Evolutionary conservation across 30 jellyfish, hydroid and myxozoan species (phyloP).

Genomic region (Cassiopea andromeda): DNA sequence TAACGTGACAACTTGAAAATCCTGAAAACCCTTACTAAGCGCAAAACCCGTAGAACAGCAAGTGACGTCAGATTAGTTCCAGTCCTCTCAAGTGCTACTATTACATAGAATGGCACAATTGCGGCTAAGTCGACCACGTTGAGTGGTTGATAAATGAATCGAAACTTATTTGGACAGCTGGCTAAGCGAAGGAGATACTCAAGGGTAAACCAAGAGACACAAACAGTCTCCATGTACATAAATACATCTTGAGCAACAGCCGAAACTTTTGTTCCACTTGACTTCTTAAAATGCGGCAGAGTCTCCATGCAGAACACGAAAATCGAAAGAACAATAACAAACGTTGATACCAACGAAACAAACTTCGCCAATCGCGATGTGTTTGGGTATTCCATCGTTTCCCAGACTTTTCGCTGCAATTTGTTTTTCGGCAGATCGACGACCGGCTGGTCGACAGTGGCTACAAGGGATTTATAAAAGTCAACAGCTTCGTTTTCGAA

Average conservation of each 20-base stretch:
- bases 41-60: constrained; percentile 80
- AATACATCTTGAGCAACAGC: constrained; percentile 35
- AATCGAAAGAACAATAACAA: constrained; percentile 72
- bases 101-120: constrained; percentile 80
- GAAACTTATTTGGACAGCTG: constrained; percentile 68
- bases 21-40: constrained; percentile 86
- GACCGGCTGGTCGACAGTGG: constrained; percentile 19
- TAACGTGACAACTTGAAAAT: constrained; percentile 85
- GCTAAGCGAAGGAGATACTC: constrained; percentile 63
- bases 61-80: constrained; percentile 73
- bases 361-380: constrained; percentile 65
- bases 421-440: constrained; percentile 51
- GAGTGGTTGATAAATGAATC: constrained; percentile 70
- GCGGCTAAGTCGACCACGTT: constrained; percentile 83
- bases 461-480: constrained; percentile 38
- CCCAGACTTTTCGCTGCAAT: constrained; percentile 65
- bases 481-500: constrained; percentile 79
- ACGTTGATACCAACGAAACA: constrained; percentile 63
- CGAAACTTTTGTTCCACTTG: constrained; percentile 24
- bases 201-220: constrained; percentile 86
- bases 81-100: constrained; percentile 46
- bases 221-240: constrained; percentile 62
- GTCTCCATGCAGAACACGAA: constrained; percentile 84
- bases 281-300: constrained; percentile 59
- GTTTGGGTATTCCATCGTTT: constrained; percentile 79